Conservation (phyloP, 2,888 invertebrate genomes). For the Monopis laevigella region DNA sequence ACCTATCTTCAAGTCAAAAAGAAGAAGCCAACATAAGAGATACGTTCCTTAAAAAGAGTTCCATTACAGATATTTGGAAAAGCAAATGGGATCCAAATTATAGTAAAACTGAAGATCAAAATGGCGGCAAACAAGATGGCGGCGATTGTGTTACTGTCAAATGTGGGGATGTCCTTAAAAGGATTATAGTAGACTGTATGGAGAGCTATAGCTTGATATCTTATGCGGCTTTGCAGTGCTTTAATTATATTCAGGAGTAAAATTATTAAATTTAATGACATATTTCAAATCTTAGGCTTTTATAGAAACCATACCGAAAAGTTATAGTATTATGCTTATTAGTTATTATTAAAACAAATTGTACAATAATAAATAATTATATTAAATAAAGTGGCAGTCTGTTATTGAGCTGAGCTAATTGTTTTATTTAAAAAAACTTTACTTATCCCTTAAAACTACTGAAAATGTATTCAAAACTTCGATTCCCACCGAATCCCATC, state of each 20-base stretch:
- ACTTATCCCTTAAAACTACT: too few relatives aligned
- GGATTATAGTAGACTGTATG: constrained; percentile 40
- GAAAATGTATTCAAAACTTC: too few relatives aligned
- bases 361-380: too few relatives aligned
- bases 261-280: not conserved
- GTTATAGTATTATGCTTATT: too few relatives aligned
- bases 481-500: too few relatives aligned
- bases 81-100: constrained; percentile 42
- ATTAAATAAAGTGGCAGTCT: too few relatives aligned
- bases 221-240: constrained; percentile 45
- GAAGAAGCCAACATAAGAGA: constrained; percentile 14
- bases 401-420: too few relatives aligned
- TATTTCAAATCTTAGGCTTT: not conserved
- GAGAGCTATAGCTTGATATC: constrained; percentile 42
- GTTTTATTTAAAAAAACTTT: too few relatives aligned
- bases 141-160: constrained; percentile 29
- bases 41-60: constrained; percentile 30
- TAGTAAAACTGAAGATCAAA: constrained; percentile 19
- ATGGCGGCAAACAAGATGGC: constrained; percentile 20
- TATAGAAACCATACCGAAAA: too few relatives aligned
- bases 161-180: constrained; percentile 40
- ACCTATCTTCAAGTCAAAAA: too few relatives aligned
- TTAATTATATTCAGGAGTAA: constrained; percentile 38
- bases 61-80: constrained; percentile 43
- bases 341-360: too few relatives aligned